Evolutionary conservation across 2,797 vertebrate genomes (phyloP), one percentile per base, ranked within the genome.

Genomic region (Phataginus tetradactyla): DNA sequence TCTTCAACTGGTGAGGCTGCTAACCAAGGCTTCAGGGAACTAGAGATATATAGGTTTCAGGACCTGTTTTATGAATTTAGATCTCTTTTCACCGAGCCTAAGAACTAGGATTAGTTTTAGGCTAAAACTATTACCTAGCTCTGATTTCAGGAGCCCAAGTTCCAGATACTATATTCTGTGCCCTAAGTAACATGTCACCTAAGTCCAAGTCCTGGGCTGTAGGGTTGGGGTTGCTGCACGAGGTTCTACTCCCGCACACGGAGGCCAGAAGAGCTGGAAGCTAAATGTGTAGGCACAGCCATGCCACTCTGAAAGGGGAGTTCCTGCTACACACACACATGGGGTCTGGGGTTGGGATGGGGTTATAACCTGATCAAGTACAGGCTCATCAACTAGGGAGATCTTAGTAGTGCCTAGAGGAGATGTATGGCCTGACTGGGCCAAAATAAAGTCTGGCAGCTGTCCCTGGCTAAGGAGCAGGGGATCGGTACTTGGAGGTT

Each of bases 1-100:
- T 97, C 74, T 96, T 96, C 69, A 96, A 20, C 55, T 88, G 57
- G 68, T 78, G n/a, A 95, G 72, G 85, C 91, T 96, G 75, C 71
- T 92, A 95, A 80, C 17, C 63, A 97, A 95, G 86, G 57, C 45
- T 92, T 96, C 63, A 53, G 63, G 90, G 77, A 96, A 90, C 91
- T 74, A 84, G 71, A 96, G 55, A 72, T 64, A 85, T 37, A 86
- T 18, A 92, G 37, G 42, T 90, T 90, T 95, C 71, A 91, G 79
- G 63, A 69, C 89, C 61, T 96, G 25, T 85, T 97, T 97, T 86
- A 90, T 72, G 51, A 83, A 80, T 77, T 57, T 91, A 66, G 49
- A 49, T 79, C 51, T 93, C 95, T 96, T 96, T n/a, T 91, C 59
- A 64, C 21, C 57, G 34, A 18, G 57, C 32, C 79, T 86, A 79